These are phyloP conservation scores for Microtus richardsoni DNA, from an alignment of 2,113 vertebrate species.

Conservation along the genomic window DNA sequence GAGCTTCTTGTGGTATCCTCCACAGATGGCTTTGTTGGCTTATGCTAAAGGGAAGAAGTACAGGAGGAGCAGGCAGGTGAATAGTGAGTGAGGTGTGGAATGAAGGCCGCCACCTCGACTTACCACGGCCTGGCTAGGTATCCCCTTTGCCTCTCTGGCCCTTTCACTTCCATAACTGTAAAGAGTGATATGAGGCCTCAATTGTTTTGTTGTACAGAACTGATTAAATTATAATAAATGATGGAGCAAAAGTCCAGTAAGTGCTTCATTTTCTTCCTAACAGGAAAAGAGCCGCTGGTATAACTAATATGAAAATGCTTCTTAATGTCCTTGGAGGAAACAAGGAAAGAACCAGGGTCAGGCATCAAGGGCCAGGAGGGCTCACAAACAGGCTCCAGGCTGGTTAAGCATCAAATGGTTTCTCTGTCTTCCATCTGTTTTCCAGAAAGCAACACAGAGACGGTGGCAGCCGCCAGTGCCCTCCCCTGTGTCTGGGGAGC, in stretches of 20 bases:
- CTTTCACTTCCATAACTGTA: not conserved
- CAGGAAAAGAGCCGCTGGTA: not conserved
- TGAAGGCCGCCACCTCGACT: not conserved
- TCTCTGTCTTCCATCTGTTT: not conserved
- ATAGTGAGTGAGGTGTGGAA: not conserved
- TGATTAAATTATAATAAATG: slow-evolving; percentile 26
- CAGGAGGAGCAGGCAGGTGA: not conserved
- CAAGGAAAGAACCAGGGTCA: not conserved
- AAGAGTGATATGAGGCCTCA: not conserved
- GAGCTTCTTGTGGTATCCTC: not conserved
- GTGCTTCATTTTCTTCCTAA: slow-evolving; percentile 16
- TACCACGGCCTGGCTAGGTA: fast-evolving
- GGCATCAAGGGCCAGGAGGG: fast-evolving
- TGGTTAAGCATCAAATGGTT: not conserved
- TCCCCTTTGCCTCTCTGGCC: not conserved
- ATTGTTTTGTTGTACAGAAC: slow-evolving; percentile 14
- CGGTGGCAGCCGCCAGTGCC: no score
- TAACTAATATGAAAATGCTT: slow-evolving; percentile 23
- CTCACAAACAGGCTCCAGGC: not conserved
- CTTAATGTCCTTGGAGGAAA: not conserved
- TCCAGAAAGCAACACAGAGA: not conserved
- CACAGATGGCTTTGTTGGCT: not conserved
- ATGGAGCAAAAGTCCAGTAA: not conserved
- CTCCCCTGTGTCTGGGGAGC: fast-evolving
- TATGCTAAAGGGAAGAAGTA: fast-evolving